These are phyloP conservation scores for Thymelicus sylvestris DNA, from an alignment of 2,888 invertebrate species.

Conservation along the genomic window DNA sequence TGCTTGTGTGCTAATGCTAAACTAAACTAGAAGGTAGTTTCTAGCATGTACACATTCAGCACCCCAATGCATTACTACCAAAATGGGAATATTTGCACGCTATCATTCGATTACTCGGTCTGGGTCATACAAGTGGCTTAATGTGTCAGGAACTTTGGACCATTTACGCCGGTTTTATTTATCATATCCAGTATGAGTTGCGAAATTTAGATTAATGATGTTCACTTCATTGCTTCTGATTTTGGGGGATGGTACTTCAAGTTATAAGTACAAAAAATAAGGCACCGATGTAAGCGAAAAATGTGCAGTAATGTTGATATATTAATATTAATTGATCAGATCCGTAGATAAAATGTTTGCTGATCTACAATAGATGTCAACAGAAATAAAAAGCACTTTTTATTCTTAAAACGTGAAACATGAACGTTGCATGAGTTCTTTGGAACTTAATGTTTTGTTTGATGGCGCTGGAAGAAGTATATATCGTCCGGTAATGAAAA, in stretches of 20 bases:
- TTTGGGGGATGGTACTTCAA: constrained; percentile 31
- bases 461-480: no score
- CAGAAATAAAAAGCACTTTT: neutral
- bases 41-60: no score
- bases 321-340: constrained; percentile 31
- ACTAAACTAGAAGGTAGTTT: no score
- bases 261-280: constrained; percentile 22
- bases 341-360: neutral
- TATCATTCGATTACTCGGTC: neutral
- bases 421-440: neutral
- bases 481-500: no score
- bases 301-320: constrained; percentile 25
- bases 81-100: no score
- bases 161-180: constrained; percentile 56
- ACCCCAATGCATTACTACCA: no score
- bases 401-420: neutral
- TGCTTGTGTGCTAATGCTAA: no score
- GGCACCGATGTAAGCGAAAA: constrained; percentile 17
- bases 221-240: constrained; percentile 29
- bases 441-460: no score
- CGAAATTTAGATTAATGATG: constrained; percentile 69
- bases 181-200: constrained; percentile 50
- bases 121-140: neutral
- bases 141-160: constrained; percentile 46
- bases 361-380: constrained; percentile 3